phyloP scores from a whole-genome alignment of 1,140 invertebrate species.

The Neodiprion pinetum region DNA sequence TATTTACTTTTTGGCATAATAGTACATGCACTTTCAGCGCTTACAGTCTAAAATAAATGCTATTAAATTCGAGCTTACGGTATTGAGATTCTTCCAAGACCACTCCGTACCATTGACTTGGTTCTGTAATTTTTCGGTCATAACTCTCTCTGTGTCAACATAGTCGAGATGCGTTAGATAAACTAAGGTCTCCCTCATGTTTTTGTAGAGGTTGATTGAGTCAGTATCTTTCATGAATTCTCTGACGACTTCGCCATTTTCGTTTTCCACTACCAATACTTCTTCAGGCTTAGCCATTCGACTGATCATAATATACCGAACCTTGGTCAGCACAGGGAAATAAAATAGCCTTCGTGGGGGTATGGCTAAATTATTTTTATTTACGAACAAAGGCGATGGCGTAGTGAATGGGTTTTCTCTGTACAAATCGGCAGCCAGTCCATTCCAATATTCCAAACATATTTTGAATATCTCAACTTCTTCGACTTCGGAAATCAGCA shows the following conservation, averaged over 20 bases:
- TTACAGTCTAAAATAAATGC: conserved; percentile 6
- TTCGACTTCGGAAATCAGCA: conserved; percentile 98
- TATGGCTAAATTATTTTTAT: conserved; percentile 51
- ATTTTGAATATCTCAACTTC: conserved; percentile 99
- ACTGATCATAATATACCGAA: conserved; percentile 99
- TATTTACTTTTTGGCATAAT: no score
- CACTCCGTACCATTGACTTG: conserved; percentile 99
- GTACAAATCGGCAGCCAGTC: conserved; percentile 90
- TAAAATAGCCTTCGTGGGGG: conserved; percentile 74
- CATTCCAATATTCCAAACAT: conserved; percentile 99
- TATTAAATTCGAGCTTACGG: conserved; percentile 63
- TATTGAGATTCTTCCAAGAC: conserved; percentile 99
- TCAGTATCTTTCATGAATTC: conserved; percentile 99
- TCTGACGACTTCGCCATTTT: conserved; percentile 98
- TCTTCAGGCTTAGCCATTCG: conserved; percentile 99
- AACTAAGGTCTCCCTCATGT: conserved; percentile 98
- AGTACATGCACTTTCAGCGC: no score
- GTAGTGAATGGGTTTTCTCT: conserved; percentile 70
- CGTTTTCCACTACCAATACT: conserved; percentile 99
- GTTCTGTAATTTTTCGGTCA: conserved; percentile 99
- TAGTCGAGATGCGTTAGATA: conserved; percentile 99
- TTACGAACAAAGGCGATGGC: conserved; percentile 50
- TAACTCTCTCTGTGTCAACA: conserved; percentile 96
- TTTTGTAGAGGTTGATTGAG: conserved; percentile 99
- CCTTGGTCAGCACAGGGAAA: conserved; percentile 82